Conservation (phyloP, 2,888 invertebrate genomes). For the Anaspis maculata region DNA sequence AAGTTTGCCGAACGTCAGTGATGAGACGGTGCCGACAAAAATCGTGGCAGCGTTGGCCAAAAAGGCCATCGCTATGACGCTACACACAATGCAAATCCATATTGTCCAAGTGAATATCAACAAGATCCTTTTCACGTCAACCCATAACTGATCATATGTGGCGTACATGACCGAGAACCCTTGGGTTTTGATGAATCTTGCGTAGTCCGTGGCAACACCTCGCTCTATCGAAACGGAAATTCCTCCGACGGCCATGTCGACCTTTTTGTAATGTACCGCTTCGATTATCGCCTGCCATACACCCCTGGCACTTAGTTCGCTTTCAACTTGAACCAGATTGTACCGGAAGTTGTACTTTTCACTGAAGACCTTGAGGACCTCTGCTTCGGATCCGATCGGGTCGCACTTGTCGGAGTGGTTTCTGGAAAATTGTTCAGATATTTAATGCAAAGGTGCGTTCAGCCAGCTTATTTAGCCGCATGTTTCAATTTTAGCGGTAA, state of each 20-base stretch:
- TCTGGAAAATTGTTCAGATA: constrained; percentile 5
- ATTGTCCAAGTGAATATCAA: constrained; percentile 5
- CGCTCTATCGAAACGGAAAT: constrained; percentile 10
- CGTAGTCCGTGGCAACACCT: constrained; percentile 11
- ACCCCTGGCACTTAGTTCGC: constrained; percentile 2
- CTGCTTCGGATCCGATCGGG: constrained; percentile 11
- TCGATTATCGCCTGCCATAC: constrained; percentile 14
- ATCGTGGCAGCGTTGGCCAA: too few relatives aligned
- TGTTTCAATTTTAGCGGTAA: too few relatives aligned
- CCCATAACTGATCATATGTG: constrained; percentile 5
- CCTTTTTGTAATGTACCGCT: constrained; percentile 9
- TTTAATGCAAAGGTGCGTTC: background rate
- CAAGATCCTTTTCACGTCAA: constrained; percentile 3
- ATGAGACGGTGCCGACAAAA: too few relatives aligned
- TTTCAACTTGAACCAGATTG: constrained; percentile 10
- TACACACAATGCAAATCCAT: constrained; percentile 1
- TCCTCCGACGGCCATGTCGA: constrained; percentile 17
- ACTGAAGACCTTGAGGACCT: constrained; percentile 6
- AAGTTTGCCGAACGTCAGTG: too few relatives aligned
- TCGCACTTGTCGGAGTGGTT: constrained; percentile 3
- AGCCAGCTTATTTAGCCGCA: too few relatives aligned
- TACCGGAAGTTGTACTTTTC: constrained; percentile 11
- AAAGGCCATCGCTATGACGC: too few relatives aligned
- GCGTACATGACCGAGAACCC: constrained; percentile 6
- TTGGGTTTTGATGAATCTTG: constrained; percentile 12